Conservation (phyloP, 37 sponge, comb jelly and placozoan species). For the Axinella damicornis region DNA sequence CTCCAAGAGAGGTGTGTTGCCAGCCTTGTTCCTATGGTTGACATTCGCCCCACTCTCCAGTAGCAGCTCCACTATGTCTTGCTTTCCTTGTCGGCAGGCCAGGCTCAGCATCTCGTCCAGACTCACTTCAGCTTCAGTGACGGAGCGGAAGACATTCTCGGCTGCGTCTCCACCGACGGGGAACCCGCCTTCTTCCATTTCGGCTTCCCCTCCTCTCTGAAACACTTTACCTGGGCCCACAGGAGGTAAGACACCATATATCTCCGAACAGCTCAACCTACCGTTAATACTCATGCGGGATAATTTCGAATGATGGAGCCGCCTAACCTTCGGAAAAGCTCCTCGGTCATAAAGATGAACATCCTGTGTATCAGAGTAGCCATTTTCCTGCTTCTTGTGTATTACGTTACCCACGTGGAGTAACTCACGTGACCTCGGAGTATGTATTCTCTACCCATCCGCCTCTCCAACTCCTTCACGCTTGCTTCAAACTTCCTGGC, state of each 20-base stretch:
- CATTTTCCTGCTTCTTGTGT: too few species aligned
- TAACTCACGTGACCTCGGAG: neutral
- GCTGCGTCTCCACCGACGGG: constrained; percentile 31
- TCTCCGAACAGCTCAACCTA: too few species aligned
- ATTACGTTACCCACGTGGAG: neutral
- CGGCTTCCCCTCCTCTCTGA: neutral
- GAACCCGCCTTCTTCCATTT: constrained; percentile 52
- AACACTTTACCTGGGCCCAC: neutral
- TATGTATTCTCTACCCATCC: too few species aligned
- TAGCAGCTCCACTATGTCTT: constrained; percentile 98
- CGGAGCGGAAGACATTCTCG: constrained; percentile 68
- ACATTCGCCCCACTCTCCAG: constrained; percentile 97
- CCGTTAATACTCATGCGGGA: too few species aligned
- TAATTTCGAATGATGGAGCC: too few species aligned
- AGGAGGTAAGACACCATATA: neutral
- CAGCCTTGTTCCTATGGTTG: constrained; percentile 95
- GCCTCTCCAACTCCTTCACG: too few species aligned
- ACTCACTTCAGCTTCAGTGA: constrained; percentile 86
- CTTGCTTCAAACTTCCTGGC: too few species aligned
- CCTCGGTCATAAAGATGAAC: too few species aligned
- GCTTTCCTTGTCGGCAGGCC: constrained; percentile 99
- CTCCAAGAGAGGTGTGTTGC: constrained; percentile 97
- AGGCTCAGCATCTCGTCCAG: constrained; percentile 99
- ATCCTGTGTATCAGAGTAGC: too few species aligned
- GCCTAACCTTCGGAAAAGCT: too few species aligned